Base-by-base conservation (phyloP, 92 coral and sea anemone genomes). In the Plumapathes pennacea region DNA sequence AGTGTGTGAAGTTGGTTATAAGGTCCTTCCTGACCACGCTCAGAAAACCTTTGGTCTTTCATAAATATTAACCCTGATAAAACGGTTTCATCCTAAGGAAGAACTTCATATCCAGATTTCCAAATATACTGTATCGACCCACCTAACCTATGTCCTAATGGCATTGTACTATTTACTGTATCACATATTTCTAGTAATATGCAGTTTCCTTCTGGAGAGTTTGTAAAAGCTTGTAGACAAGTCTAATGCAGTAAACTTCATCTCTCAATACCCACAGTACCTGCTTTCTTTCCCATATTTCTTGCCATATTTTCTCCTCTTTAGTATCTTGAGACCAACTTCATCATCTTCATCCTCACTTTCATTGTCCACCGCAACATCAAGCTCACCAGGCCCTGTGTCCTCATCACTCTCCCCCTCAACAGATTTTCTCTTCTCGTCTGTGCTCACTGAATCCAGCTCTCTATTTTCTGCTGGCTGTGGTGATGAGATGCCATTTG, bases 231-330 rank as follows among this genome's bases (percentile, higher is more conserved):
- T n/a, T n/a, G n/a, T n/a, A n/a, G 11, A 3, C 15, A 42, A 5
- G 15, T 42, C 4, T 5, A 11, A 3, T 42, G 11, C 52, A 26
- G 26, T 26, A 46, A 44, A 44, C 50, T 23, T 27, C 5, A 10
- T 26, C n/a, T n/a, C n/a, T 15, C 2, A 23, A n/a, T 50, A 36
- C 57, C 29, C 15, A 49, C 57, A 34, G 33, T 22, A 38, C 57
- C 62, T 78, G 46, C 51, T 70, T 62, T 52, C 40, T 53, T 60
- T 65, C 30, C 75, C 86, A 37, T 84, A 83, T 5, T 65, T 52
- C 64, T 71, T 60, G 42, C 77, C 60, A 65, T 63, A 77, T 68
- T 81, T 92, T 68, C 75, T 81, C 28, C 60, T 62, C 11, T 45
- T 30, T 28, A 58, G 68, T 45, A 82, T 51, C 25, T 75, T 80